Percentiles rank a stretch among this genome's conserved stretches.
Evolutionary conservation across 2,888 invertebrate species (phyloP).

Genomic region (Ennomos quercinarius): DNA sequence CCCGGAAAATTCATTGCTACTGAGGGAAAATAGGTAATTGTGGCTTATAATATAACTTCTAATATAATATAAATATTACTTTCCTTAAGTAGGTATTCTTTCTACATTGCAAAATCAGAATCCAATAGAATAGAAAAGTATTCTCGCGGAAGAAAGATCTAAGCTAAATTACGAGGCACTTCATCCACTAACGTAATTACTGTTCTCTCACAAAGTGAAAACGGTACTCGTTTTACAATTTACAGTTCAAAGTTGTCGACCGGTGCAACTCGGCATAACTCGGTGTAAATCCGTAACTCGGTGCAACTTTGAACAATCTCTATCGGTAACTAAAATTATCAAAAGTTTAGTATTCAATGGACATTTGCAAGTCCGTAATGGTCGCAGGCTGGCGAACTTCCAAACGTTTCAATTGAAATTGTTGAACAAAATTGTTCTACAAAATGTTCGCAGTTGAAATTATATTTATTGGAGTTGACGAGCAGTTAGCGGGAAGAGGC

Average conservation of each 20-base stretch:
- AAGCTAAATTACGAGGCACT: too few relatives aligned
- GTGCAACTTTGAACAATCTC: constrained; percentile 7
- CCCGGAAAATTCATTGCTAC: too few relatives aligned
- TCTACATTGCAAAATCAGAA: too few relatives aligned
- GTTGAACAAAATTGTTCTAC: constrained; percentile 30
- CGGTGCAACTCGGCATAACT: neutral
- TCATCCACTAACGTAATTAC: too few relatives aligned
- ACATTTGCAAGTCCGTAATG: constrained; percentile 31
- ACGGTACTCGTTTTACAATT: constrained; percentile 1
- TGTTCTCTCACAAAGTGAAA: neutral
- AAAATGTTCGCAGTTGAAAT: constrained; percentile 28
- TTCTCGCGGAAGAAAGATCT: too few relatives aligned
- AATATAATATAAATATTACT: too few relatives aligned
- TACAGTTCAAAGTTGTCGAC: constrained; percentile 7
- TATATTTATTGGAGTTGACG: constrained; percentile 20
- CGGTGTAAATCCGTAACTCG: neutral
- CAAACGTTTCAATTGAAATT: constrained; percentile 22
- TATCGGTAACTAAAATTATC: constrained; percentile 22
- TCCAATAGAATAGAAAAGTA: too few relatives aligned
- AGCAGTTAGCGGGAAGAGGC: neutral
- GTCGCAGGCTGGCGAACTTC: constrained; percentile 24
- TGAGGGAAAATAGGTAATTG: too few relatives aligned
- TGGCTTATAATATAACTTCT: too few relatives aligned
- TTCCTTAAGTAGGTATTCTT: too few relatives aligned
- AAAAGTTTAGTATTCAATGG: constrained; percentile 18